A percentile compares a stretch with the other conserved stretches of the same genome.
Evolutionary conservation across 2,888 invertebrate genomes (phyloP).

Genomic region (Xestobium rufovillosum): DNA sequence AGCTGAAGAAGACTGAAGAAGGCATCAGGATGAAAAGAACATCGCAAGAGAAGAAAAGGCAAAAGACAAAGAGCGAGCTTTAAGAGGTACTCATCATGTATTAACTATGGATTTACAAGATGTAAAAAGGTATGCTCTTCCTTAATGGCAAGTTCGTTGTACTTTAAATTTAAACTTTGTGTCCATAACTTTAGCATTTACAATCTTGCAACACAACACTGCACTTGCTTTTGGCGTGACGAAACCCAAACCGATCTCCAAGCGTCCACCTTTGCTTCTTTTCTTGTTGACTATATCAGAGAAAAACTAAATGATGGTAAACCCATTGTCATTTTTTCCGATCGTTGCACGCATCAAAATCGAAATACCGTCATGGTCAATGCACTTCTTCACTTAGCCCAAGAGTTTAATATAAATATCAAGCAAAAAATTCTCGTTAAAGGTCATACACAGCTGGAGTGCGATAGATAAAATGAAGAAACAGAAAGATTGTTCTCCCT

Average conservation of each 20-base stretch:
- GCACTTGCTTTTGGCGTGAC: slow-evolving; percentile 25
- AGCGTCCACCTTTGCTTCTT: slow-evolving; percentile 15
- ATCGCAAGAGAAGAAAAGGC: slow-evolving; percentile 25
- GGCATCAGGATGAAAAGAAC: slow-evolving; percentile 22
- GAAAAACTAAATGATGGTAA: slow-evolving; percentile 12
- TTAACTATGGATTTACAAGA: slow-evolving; percentile 25
- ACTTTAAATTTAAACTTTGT: slow-evolving; percentile 30
- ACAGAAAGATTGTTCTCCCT: slow-evolving; percentile 18
- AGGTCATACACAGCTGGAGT: slow-evolving; percentile 25
- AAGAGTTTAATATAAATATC: slow-evolving; percentile 11
- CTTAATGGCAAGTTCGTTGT: slow-evolving; percentile 21
- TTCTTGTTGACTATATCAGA: slow-evolving; percentile 16
- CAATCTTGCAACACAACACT: slow-evolving; percentile 22
- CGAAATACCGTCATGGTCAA: slow-evolving; percentile 20
- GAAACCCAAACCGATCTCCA: slow-evolving; percentile 18
- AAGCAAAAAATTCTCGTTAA: slow-evolving; percentile 19
- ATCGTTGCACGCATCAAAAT: slow-evolving; percentile 25
- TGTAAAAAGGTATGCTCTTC: slow-evolving; percentile 24
- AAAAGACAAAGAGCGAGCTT: slow-evolving; percentile 23
- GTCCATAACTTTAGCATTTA: slow-evolving; percentile 30
- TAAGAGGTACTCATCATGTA: slow-evolving; percentile 17
- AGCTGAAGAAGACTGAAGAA: slow-evolving; percentile 20
- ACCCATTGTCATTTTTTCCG: slow-evolving; percentile 21
- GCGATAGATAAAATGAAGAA: slow-evolving; percentile 21
- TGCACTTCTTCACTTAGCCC: slow-evolving; percentile 16